A percentile compares a stretch with the other conserved stretches of the same genome.
These are phyloP conservation scores for Gastracanthus pulcherrimus DNA, from an alignment of 2,888 invertebrate species.

Conservation along the genomic window DNA sequence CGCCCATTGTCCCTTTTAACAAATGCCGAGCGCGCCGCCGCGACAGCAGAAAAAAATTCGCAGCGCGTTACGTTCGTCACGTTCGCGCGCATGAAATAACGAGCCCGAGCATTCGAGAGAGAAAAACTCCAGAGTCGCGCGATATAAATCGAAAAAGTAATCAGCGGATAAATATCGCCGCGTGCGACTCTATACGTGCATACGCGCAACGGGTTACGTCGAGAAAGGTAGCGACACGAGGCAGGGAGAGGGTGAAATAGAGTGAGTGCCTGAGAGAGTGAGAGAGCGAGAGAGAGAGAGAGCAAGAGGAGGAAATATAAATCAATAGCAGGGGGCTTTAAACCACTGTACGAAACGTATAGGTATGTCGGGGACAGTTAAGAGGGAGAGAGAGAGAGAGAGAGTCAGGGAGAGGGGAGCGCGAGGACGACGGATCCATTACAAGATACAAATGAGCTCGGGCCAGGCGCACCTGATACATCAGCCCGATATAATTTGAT, in stretches of 20 bases:
- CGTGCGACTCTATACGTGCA: not conserved
- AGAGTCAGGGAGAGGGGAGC: not conserved
- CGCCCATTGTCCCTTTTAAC: too few species aligned
- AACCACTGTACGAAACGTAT: too few species aligned
- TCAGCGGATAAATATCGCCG: conserved; percentile 11
- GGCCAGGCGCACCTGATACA: conserved; percentile 32
- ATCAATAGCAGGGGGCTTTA: not conserved
- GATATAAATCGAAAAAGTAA: not conserved
- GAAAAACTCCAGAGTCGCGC: not conserved
- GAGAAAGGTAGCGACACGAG: too few species aligned
- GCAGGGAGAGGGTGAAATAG: not conserved
- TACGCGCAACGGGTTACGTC: not conserved
- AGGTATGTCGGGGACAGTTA: too few species aligned
- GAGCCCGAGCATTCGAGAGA: not conserved
- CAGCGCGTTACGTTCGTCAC: not conserved
- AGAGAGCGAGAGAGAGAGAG: not conserved
- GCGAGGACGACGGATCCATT: conserved; percentile 54
- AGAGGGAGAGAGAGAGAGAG: not conserved
- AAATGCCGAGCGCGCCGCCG: too few species aligned
- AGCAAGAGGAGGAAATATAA: not conserved
- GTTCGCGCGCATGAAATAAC: not conserved
- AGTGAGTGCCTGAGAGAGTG: not conserved
- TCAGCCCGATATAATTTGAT: conserved; percentile 15
- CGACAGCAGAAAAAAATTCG: too few species aligned
- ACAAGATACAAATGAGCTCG: conserved; percentile 56